These are phyloP conservation scores for Ophioderma brevispina DNA, from an alignment of 35 echinoderm and acorn worm species.

Conservation along the genomic window DNA sequence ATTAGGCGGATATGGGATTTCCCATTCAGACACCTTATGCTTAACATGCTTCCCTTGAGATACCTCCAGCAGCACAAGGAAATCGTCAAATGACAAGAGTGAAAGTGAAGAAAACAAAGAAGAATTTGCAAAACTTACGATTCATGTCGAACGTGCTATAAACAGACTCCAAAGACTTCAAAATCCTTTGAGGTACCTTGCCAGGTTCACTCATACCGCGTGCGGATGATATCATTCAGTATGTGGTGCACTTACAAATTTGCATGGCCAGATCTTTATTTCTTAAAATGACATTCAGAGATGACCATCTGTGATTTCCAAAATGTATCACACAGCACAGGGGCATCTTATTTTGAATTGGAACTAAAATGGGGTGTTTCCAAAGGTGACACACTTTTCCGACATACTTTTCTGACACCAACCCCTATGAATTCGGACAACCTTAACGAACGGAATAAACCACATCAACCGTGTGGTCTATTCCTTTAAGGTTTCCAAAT, in stretches of 20 bases:
- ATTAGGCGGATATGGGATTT: conserved; percentile 60
- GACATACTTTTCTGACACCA: no score
- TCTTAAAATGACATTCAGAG: background rate
- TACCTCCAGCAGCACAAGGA: conserved; percentile 44
- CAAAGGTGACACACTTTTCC: no score
- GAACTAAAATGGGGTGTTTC: no score
- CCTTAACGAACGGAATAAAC: no score
- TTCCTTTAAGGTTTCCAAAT: no score
- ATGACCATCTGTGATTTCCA: no score
- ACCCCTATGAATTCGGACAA: no score
- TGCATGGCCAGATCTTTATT: conserved; percentile 49
- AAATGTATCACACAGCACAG: no score
- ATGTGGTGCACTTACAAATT: conserved; percentile 55
- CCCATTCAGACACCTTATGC: conserved; percentile 41
- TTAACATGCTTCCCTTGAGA: background rate
- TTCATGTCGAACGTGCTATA: conserved; percentile 68
- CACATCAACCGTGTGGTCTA: no score
- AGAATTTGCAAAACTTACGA: conserved; percentile 53
- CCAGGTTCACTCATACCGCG: conserved; percentile 42
- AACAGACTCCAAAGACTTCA: conserved; percentile 32
- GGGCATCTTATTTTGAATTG: no score
- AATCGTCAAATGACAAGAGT: conserved; percentile 15
- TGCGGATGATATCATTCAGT: conserved; percentile 37
- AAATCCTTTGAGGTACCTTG: conserved; percentile 35
- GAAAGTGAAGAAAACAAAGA: conserved; percentile 55